Evolutionary conservation across 2,888 invertebrate species (phyloP), one percentile per base, ranked within the genome.

Genomic region (Andrena bicolor): DNA sequence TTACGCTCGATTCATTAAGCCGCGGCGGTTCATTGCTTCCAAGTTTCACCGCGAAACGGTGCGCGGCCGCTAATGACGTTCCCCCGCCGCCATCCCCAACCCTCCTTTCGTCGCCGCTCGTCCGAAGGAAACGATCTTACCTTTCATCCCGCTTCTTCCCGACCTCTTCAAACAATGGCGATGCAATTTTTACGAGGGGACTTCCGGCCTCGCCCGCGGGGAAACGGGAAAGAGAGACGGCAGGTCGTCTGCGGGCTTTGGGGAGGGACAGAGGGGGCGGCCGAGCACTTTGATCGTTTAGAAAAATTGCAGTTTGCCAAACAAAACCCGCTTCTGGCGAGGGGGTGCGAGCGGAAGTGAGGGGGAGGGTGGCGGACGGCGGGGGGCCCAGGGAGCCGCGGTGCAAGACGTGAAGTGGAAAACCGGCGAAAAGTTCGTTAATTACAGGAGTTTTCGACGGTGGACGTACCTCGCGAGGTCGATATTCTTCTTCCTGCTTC

Each of bases 401-500:
- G 41, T 48, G 80, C 76, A 84, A 84, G 84, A 84, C 77, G 77
- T 66, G 77, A 75, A 90, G 89, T 86, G 87, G 90, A 85, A 84
- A 89, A 85, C 86, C 88, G 88, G 83, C 85, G 83, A 83, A 90
- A 90, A 90, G 90, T 90, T 90, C 90, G 89, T 90, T 90, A 90
- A 90, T 90, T 90, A 90, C 90, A 84, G 88, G 85, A 90, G 89
- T 89, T 90, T 87, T 85, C 83, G 77, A 83, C 82, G 85, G 77
- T 85, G 85, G 81, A 79, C 75, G 81, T 69, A 73, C 73, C 84
- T 65, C 69, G 81, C 48, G 76, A 77, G 84, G 78, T 85, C 85
- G 85, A 84, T 85, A 84, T 82, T 79, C 84, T 84, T 84, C 82
- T 78, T 76, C 79, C 74, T 63, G 58, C 74, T 28, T 20, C 56